Conservation (phyloP, 2,888 invertebrate species). For the Cremastinae sp. region DNA sequence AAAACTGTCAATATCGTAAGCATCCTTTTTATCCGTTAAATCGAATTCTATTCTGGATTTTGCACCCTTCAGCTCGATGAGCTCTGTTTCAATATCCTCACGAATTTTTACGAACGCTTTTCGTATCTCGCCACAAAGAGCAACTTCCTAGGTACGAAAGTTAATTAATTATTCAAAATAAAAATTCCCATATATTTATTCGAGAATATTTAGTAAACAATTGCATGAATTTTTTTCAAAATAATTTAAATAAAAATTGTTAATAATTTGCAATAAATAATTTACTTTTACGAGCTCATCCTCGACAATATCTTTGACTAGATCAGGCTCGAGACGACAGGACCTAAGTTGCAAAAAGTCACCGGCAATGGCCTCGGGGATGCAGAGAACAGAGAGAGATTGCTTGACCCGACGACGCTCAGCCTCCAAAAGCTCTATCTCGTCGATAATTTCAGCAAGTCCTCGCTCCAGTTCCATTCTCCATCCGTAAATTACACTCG, state of each 20-base stretch:
- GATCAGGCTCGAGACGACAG: conserved; percentile 86
- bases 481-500: conserved; percentile 87
- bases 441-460: conserved; percentile 85
- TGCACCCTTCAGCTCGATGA: conserved; percentile 88
- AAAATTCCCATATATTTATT: conserved; percentile 16
- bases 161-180: conserved; percentile 25
- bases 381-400: conserved; percentile 84
- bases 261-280: too few species aligned
- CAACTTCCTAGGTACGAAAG: conserved; percentile 81
- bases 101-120: conserved; percentile 84
- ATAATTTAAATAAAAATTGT: too few species aligned
- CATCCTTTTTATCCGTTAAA: conserved; percentile 94
- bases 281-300: conserved; percentile 86
- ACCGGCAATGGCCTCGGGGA: conserved; percentile 88
- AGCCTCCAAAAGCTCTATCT: conserved; percentile 86
- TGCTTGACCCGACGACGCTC: conserved; percentile 86
- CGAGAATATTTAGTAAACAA: too few species aligned
- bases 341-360: conserved; percentile 88
- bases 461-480: conserved; percentile 88
- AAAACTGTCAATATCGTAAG: conserved; percentile 88
- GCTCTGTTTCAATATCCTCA: conserved; percentile 86
- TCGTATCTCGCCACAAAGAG: conserved; percentile 86
- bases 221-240: too few species aligned
- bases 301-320: conserved; percentile 89
- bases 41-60: conserved; percentile 93